phyloP scores from a whole-genome alignment of 1,140 invertebrate genomes.

The Drosophila varians region DNA sequence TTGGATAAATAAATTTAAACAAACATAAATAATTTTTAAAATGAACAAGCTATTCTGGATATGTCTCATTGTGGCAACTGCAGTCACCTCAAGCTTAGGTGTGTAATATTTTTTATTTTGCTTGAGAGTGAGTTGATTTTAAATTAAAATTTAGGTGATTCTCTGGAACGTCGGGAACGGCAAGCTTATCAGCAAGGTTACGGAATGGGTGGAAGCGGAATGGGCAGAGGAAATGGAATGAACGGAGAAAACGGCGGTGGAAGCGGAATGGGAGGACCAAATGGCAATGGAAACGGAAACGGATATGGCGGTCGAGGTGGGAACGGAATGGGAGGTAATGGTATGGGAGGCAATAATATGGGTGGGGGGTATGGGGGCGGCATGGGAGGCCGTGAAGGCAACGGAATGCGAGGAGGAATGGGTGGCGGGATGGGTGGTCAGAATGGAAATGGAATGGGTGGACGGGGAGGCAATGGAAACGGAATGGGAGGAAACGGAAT shows the following conservation, averaged over 20 bases:
- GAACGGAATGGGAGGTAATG: background rate
- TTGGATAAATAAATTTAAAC: background rate
- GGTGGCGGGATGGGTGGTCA: conserved; percentile 1
- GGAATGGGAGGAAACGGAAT: conserved; percentile 4
- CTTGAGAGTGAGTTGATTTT: background rate
- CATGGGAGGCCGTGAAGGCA: conserved; percentile 3
- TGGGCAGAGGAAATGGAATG: conserved; percentile 6
- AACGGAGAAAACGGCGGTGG: background rate
- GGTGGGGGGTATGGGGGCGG: conserved; percentile 1
- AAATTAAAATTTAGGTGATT: background rate
- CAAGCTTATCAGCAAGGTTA: conserved; percentile 32
- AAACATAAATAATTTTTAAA: background rate
- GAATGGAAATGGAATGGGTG: conserved; percentile 2
- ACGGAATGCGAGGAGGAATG: conserved; percentile 11
- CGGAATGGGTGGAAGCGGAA: conserved; percentile 22
- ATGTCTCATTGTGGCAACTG: conserved; percentile 1
- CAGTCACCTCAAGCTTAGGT: conserved; percentile 4
- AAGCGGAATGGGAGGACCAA: conserved; percentile 3
- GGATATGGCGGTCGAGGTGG: conserved; percentile 11
- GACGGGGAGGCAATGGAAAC: background rate
- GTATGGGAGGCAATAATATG: conserved; percentile 5
- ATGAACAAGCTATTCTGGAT: background rate
- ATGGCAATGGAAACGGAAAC: background rate
- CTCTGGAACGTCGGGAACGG: conserved; percentile 4
- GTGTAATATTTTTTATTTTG: background rate